Evolutionary conservation across 2,113 vertebrate species (phyloP).

Genomic region (Neoarius graeffei): DNA sequence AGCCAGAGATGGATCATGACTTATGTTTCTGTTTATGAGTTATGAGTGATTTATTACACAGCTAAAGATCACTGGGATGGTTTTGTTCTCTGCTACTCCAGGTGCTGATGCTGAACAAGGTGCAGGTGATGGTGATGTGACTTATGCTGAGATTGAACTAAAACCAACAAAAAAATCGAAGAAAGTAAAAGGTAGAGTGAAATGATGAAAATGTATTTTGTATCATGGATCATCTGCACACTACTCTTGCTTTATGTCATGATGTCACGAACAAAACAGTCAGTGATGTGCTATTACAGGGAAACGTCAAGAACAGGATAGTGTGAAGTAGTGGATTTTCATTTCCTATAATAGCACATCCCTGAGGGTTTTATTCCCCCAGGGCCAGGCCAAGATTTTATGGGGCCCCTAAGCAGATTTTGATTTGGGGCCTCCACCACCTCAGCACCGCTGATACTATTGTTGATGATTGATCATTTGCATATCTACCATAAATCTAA

Average conservation of each 20-base stretch:
- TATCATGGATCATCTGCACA: neutral
- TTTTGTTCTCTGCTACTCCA: slow-evolving; percentile 13
- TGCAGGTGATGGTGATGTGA: neutral
- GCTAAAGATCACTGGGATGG: neutral
- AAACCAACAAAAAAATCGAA: neutral
- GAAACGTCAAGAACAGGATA: too few species aligned
- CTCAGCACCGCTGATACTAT: too few species aligned
- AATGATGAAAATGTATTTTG: neutral
- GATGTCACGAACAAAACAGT: neutral
- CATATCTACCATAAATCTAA: too few species aligned
- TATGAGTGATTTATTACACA: neutral
- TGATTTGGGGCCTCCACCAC: too few species aligned
- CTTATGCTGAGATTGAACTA: slow-evolving; percentile 12
- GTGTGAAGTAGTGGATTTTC: too few species aligned
- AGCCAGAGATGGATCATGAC: neutral
- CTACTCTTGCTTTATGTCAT: neutral
- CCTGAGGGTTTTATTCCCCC: too few species aligned
- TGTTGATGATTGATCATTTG: too few species aligned
- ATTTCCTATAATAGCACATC: too few species aligned
- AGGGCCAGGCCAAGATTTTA: too few species aligned
- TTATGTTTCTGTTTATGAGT: neutral
- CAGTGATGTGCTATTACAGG: too few species aligned
- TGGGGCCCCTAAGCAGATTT: too few species aligned
- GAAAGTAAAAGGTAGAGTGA: neutral
- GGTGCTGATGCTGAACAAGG: neutral